These are phyloP conservation scores for Melanotaenia nigrans DNA, from an alignment of 2,797 vertebrate species.

Conservation along the genomic window DNA sequence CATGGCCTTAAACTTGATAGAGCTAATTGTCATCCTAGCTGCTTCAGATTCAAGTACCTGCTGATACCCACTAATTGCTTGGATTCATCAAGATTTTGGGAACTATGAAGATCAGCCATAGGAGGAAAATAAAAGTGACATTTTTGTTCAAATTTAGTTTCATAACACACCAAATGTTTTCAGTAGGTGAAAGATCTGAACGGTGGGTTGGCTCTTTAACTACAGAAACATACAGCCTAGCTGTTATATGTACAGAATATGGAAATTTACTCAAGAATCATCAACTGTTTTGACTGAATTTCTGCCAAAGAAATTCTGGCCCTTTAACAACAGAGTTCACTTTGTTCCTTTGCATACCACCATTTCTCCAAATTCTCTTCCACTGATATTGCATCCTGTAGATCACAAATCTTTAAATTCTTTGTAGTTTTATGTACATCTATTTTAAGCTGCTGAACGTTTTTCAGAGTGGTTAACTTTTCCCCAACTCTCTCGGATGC, in stretches of 20 bases:
- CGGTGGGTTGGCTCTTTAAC: neutral
- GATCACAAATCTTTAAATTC: neutral
- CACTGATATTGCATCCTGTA: neutral
- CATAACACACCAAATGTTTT: neutral
- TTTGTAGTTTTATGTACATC: neutral
- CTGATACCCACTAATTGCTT: neutral
- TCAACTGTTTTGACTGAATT: neutral
- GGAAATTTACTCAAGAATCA: neutral
- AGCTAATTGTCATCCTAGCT: neutral
- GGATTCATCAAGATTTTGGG: neutral
- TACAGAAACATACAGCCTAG: neutral
- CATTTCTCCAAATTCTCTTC: neutral
- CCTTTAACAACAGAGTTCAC: neutral
- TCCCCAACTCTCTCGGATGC: neutral
- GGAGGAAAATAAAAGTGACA: too few relatives aligned
- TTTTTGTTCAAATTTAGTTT: neutral
- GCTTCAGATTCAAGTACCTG: neutral
- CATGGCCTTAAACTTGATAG: neutral
- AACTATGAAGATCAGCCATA: neutral
- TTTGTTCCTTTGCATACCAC: neutral
- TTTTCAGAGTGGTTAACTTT: too few relatives aligned
- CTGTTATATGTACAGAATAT: neutral
- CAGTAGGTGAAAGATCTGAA: neutral
- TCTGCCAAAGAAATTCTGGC: neutral
- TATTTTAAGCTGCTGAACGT: too few relatives aligned